Conservation (phyloP, 2,113 vertebrate genomes). For the Hippopotamus amphibius region DNA sequence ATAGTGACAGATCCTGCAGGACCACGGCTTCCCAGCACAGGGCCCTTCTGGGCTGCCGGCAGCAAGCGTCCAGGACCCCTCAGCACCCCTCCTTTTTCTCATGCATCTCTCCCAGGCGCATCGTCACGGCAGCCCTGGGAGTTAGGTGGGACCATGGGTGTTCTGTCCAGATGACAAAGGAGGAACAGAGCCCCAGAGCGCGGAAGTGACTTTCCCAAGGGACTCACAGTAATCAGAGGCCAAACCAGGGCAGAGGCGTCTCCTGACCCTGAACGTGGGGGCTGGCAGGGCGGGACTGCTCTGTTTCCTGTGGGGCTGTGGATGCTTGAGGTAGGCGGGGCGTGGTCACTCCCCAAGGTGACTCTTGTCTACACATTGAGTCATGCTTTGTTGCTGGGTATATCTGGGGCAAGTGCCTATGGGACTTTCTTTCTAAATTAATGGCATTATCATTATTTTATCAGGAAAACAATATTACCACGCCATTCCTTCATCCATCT, state of each 20-base stretch:
- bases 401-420: neutral
- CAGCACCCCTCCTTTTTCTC: neutral
- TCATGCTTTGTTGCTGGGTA: neutral
- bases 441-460: constrained; percentile 21
- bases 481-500: neutral
- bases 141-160: neutral
- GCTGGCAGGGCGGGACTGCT: neutral
- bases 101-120: neutral
- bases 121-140: neutral
- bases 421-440: neutral
- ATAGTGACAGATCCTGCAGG: neutral
- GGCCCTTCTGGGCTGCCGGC: neutral
- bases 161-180: neutral
- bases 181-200: neutral
- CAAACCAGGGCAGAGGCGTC: neutral
- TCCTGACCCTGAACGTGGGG: neutral
- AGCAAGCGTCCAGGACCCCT: neutral
- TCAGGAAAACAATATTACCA: neutral
- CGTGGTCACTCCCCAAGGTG: neutral
- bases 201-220: neutral
- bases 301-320: neutral
- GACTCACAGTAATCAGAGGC: neutral
- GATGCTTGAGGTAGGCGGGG: neutral
- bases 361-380: neutral
- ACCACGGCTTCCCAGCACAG: neutral